Conservation (phyloP, 2,888 invertebrate genomes). For the Ethmia dodecea region DNA sequence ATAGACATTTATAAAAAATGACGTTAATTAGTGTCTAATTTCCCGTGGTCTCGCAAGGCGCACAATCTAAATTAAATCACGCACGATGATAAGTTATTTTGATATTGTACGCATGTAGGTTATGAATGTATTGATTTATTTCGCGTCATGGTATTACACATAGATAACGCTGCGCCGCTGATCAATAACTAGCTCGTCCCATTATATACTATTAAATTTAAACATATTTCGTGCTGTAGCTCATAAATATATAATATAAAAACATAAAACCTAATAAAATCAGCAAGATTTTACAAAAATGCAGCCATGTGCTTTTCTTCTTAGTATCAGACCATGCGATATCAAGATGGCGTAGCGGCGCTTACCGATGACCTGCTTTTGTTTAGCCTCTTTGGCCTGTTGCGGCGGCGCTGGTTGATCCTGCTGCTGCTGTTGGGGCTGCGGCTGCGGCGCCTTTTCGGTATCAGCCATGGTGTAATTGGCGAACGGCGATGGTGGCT, state of each 20-base stretch:
- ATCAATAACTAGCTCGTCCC: conserved; percentile 36
- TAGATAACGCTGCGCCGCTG: conserved; percentile 18
- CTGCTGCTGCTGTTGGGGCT: conserved; percentile 80
- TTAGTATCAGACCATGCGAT: conserved; percentile 52
- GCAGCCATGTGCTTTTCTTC: conserved; percentile 59
- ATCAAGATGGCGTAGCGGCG: conserved; percentile 72
- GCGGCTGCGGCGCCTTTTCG: conserved; percentile 89
- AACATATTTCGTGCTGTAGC: conserved; percentile 1
- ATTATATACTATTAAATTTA: background rate
- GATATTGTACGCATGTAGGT: no score
- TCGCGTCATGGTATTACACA: conserved; percentile 21
- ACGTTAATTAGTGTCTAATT: no score
- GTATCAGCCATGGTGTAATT: conserved; percentile 97
- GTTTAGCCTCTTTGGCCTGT: conserved; percentile 82
- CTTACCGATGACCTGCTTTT: conserved; percentile 94
- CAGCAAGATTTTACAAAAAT: conserved; percentile 21
- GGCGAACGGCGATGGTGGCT: conserved; percentile 85
- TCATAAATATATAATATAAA: conserved; percentile 3
- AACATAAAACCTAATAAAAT: conserved; percentile 14
- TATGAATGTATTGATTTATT: conserved; percentile 52
- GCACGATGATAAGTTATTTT: no score
- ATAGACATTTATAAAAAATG: no score
- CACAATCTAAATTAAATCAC: no score
- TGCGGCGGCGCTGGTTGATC: conserved; percentile 81
- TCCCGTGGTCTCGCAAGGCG: no score